Evolutionary conservation across 2,888 invertebrate species (phyloP), one percentile per base, ranked within the genome.

Genomic region (Boloria euphrosyne): DNA sequence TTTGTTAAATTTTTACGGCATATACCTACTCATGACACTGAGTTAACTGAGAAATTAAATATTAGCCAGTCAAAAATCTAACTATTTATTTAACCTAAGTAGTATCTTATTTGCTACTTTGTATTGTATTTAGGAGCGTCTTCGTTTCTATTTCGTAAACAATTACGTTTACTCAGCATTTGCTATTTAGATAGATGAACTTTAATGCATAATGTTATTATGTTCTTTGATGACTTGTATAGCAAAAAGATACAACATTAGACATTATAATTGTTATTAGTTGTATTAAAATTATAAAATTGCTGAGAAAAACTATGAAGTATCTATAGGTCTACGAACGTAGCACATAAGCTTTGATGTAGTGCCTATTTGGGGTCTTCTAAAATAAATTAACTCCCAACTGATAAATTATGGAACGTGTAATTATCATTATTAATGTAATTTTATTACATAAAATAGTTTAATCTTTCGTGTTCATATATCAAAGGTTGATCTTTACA

Each of bases 401-500:
- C 49, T 59, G 1, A 47, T 31, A 31, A 7, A 31, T 31, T 1
- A 31, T 31, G 10, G 0, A 13, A 14, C 4, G 16, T 10, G 16
- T 52, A 50, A 22, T 22, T 22, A 22, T n/a, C 44, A 46, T 16
- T 22, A 52, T 38, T 13, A 13, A 53, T 44, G n/a, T 10, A 14
- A 62, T 47, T 47, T 55, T 49, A 22, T 49, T 54, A 62, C 0
- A 49, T 55, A 49, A 47, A 38, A 38, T 10, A 62, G 46, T 63
- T 27, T 57, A 44, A 47, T 46, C 18, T 59, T 13, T 27, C 14
- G 7, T 52, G 17, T 17, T 53, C 18, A 65, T 59, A 57, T 57
- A 65, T 58, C 47, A 65, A 65, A 27, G 14, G 46, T 46, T 65
- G 65, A 65, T 58, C 59, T 65, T 65, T 53, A 59, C 64, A 46